phyloP scores from a whole-genome alignment of 2,113 vertebrate genomes.

The Rana temporaria region DNA sequence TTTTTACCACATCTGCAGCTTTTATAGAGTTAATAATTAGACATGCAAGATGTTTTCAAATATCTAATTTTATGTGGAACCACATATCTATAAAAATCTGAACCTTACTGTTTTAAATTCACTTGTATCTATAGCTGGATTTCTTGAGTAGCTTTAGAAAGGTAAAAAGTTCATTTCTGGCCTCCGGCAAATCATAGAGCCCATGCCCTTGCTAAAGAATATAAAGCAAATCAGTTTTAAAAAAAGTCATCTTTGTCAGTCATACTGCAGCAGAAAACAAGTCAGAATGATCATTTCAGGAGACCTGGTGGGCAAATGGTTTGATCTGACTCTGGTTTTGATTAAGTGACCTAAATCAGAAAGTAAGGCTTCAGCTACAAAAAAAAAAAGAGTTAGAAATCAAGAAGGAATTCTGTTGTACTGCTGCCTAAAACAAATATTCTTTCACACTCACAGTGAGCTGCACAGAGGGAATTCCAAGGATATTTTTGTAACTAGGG shows the following conservation, averaged over 20 bases:
- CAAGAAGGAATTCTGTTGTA: constrained; percentile 11
- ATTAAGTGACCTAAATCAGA: constrained; percentile 19
- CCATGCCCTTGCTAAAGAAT: constrained; percentile 40
- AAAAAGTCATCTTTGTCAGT: constrained; percentile 40
- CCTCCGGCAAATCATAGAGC: constrained; percentile 46
- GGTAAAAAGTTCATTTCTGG: constrained; percentile 49
- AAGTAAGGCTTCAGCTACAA: not conserved
- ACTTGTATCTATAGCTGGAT: not conserved
- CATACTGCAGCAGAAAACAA: constrained; percentile 29
- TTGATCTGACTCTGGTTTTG: constrained; percentile 49
- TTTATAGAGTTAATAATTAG: not conserved
- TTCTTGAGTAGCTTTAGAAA: constrained; percentile 17
- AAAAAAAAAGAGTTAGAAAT: not conserved
- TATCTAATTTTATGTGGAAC: not conserved
- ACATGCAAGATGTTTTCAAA: not conserved
- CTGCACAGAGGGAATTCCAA: not conserved
- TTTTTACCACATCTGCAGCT: not conserved
- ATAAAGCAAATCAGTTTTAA: constrained; percentile 23
- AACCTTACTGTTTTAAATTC: not conserved
- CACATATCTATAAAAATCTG: not conserved
- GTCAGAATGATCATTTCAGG: constrained; percentile 40
- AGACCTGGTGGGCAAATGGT: constrained; percentile 38
- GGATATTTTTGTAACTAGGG: not conserved
- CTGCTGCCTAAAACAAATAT: not conserved
- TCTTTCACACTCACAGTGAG: not conserved